Conservation (phyloP, 2,113 vertebrate genomes). For the Podilymbus podiceps region DNA sequence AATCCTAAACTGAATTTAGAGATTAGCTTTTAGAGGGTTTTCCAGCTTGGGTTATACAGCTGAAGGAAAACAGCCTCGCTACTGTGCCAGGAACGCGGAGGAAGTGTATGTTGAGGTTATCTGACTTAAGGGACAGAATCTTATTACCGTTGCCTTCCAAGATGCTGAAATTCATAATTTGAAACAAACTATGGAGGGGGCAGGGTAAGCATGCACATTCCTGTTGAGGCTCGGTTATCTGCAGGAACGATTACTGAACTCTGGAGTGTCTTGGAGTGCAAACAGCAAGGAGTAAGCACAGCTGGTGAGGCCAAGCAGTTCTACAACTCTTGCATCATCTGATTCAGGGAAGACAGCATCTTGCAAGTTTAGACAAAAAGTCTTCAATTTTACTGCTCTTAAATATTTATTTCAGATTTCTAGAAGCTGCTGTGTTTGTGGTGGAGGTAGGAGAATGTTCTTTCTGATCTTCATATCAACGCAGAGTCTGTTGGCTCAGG, state of each 20-base stretch:
- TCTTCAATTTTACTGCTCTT: not conserved
- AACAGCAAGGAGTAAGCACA: not conserved
- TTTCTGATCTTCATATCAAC: not conserved
- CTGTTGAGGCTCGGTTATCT: not conserved
- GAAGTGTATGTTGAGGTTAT: not conserved
- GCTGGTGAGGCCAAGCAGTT: not conserved
- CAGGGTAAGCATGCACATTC: not conserved
- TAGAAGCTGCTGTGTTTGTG: not conserved
- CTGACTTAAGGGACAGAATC: not conserved
- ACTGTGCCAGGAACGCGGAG: not conserved
- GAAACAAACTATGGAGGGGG: not conserved
- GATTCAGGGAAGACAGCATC: not conserved
- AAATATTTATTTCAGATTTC: not conserved
- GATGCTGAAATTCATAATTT: not conserved
- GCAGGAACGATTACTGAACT: not conserved
- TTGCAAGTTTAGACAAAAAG: not conserved
- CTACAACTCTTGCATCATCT: not conserved
- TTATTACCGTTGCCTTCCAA: not conserved
- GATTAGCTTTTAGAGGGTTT: not conserved
- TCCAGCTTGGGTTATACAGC: not conserved
- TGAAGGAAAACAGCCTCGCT: not conserved
- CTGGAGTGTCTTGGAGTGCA: not conserved
- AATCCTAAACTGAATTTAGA: not conserved
- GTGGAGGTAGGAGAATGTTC: not conserved
- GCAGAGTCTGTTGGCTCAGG: not conserved